phyloP scores from a whole-genome alignment of 2,797 vertebrate species.

The Typhlichthys subterraneus region DNA sequence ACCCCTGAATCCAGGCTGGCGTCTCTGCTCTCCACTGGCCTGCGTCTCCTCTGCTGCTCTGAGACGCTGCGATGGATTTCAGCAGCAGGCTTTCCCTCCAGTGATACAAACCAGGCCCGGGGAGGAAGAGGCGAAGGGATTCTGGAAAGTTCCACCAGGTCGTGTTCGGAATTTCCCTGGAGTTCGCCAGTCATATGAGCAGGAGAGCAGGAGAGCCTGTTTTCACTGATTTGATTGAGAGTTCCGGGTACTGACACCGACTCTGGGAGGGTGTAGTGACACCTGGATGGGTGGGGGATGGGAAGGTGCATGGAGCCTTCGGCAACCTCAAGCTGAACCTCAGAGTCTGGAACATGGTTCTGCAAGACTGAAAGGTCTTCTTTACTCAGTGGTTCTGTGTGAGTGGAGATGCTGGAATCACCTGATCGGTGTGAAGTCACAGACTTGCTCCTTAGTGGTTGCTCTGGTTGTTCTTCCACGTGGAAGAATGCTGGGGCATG shows the following conservation, averaged over 20 bases:
- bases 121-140: conserved; percentile 81
- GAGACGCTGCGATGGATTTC: conserved; percentile 86
- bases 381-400: conserved; percentile 68
- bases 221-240: conserved; percentile 79
- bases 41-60: conserved; percentile 83
- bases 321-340: conserved; percentile 59
- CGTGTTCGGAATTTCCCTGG: conserved; percentile 83
- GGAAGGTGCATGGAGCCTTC: conserved; percentile 65
- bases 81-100: conserved; percentile 89
- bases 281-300: conserved; percentile 68
- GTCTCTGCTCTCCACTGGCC: conserved; percentile 80
- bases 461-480: conserved; percentile 73
- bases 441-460: conserved; percentile 69
- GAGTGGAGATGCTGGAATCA: conserved; percentile 56
- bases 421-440: conserved; percentile 84
- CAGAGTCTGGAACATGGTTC: conserved; percentile 58
- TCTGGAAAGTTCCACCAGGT: conserved; percentile 78
- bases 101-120: conserved; percentile 92
- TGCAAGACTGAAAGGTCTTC: conserved; percentile 67
- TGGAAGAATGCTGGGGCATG: conserved; percentile 82
- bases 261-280: conserved; percentile 80
- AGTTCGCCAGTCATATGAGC: conserved; percentile 73
- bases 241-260: conserved; percentile 89
- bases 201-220: conserved; percentile 43
- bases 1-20: conserved; percentile 92